phyloP scores from a whole-genome alignment of 2,113 vertebrate genomes.

The Chroicocephalus ridibundus region DNA sequence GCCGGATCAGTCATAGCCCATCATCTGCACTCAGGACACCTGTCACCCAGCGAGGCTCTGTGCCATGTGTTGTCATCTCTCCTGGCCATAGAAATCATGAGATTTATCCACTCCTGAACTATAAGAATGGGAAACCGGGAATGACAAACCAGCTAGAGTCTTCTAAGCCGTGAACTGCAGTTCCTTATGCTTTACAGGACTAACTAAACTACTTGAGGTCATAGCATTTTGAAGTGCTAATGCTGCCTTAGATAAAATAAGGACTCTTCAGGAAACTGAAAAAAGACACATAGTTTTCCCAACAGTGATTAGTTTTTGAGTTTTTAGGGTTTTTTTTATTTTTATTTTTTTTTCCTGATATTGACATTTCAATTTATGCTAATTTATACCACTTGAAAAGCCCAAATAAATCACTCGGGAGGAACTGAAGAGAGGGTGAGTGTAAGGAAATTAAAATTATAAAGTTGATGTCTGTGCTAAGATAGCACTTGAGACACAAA shows the following conservation, averaged over 20 bases:
- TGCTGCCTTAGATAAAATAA: slow-evolving; percentile 13
- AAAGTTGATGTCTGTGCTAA: slow-evolving; percentile 58
- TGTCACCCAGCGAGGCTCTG: neutral
- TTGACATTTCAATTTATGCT: slow-evolving; percentile 72
- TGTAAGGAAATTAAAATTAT: slow-evolving; percentile 68
- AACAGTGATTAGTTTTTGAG: neutral
- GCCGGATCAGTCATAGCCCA: neutral
- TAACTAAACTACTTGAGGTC: neutral
- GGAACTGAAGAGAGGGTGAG: slow-evolving; percentile 59
- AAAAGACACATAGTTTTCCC: slow-evolving; percentile 2
- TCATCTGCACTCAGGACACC: neutral
- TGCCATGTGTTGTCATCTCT: neutral
- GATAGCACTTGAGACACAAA: slow-evolving; percentile 57
- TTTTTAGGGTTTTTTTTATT: neutral
- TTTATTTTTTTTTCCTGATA: slow-evolving; percentile 5
- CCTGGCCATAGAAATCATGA: neutral
- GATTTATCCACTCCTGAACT: neutral
- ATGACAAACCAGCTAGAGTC: neutral
- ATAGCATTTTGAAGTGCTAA: neutral
- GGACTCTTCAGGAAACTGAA: neutral
- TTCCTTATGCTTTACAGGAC: neutral
- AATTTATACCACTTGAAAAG: slow-evolving; percentile 59
- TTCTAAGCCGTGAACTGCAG: neutral
- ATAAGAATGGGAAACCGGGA: neutral
- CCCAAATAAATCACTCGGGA: slow-evolving; percentile 45